phyloP scores from a whole-genome alignment of 2,888 invertebrate species.

The Hoplodrina blanda region DNA sequence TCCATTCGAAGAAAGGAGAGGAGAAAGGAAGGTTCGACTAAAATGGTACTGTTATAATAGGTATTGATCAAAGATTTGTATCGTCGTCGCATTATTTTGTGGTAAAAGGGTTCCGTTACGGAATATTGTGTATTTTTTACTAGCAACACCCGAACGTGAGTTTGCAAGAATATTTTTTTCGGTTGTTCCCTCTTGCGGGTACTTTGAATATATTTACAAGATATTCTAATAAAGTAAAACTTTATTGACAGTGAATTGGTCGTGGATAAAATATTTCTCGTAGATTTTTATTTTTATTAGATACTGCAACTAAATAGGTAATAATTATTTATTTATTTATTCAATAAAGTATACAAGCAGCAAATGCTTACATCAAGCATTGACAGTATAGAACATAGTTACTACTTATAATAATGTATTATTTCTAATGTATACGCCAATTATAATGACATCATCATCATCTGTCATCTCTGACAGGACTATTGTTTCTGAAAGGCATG shows the following conservation, averaged over 20 bases:
- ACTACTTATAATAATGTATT: too few relatives aligned
- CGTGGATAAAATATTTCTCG: neutral
- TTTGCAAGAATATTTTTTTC: constrained; percentile 32
- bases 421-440: too few relatives aligned
- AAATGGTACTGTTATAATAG: constrained; percentile 65
- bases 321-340: too few relatives aligned
- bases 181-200: constrained; percentile 1
- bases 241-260: constrained; percentile 6
- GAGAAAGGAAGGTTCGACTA: constrained; percentile 43
- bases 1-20: constrained; percentile 5
- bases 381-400: too few relatives aligned
- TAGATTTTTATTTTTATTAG: neutral
- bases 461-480: too few relatives aligned
- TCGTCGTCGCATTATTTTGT: constrained; percentile 63
- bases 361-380: too few relatives aligned
- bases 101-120: constrained; percentile 57
- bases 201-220: constrained; percentile 27
- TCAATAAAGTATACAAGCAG: too few relatives aligned
- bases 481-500: too few relatives aligned
- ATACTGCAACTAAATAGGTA: too few relatives aligned
- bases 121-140: constrained; percentile 60
- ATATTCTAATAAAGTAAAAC: neutral
- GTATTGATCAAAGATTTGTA: constrained; percentile 72
- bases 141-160: constrained; percentile 42
- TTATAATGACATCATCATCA: too few relatives aligned